Percentiles rank a stretch among this genome's conserved stretches.
Evolutionary conservation across 1,140 invertebrate species (phyloP).

Genomic region (Dendrolimus kikuchii): DNA sequence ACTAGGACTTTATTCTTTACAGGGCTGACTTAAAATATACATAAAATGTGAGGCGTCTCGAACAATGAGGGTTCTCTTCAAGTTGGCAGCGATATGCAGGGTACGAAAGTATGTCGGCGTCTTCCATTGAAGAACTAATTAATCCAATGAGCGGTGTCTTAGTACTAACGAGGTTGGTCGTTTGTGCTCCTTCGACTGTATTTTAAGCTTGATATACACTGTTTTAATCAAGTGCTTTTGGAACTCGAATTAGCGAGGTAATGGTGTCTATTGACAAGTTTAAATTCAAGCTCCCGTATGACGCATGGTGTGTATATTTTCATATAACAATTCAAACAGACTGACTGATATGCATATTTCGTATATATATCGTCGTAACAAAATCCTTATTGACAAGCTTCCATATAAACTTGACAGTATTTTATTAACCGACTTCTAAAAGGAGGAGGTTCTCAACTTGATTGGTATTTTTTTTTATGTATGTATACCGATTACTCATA

Average conservation of each 20-base stretch:
- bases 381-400: no score
- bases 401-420: no score
- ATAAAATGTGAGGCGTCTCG: slow-evolving; percentile 35
- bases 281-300: no score
- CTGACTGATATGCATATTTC: no score
- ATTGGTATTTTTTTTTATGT: no score
- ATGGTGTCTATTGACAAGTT: background rate
- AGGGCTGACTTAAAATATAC: slow-evolving; percentile 45
- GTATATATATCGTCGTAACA: no score
- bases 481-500: no score
- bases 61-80: slow-evolving; percentile 38
- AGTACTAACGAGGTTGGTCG: slow-evolving; percentile 55
- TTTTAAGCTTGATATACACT: background rate
- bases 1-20: slow-evolving; percentile 14
- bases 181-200: slow-evolving; percentile 39
- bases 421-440: no score
- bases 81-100: slow-evolving; percentile 27
- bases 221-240: slow-evolving; percentile 13
- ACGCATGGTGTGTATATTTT: no score
- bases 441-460: no score
- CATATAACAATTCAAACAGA: no score
- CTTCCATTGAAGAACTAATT: slow-evolving; percentile 50
- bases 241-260: slow-evolving; percentile 21
- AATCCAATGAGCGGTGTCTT: slow-evolving; percentile 59
- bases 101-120: slow-evolving; percentile 37